Base-by-base conservation (phyloP, 2,797 vertebrate species). In the Phataginus tricuspis region DNA sequence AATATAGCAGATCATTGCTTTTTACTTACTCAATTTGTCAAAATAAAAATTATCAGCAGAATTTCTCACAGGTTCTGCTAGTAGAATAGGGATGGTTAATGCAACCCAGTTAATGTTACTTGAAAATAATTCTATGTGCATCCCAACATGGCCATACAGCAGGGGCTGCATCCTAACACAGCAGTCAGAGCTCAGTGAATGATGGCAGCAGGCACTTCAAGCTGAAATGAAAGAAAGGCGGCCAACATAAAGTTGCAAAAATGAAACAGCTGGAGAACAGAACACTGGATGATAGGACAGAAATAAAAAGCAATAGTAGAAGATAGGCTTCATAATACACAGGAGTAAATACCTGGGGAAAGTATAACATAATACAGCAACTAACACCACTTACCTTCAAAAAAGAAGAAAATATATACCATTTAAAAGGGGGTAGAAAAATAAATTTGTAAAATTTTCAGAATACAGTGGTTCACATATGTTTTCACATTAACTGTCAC, bases 51-150 rank as follows among this genome's bases (percentile, higher is more conserved):
- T 71, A 82, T 71, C 42, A 91, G n/a, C 63, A 39, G 16, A 77
- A 92, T 77, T 79, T 95, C n/a, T 95, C 79, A 91, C 71, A 86
- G 63, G n/a, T 90, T 91, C 61, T 87, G 18, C 49, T 94, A 75
- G n/a, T 45, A 94, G 15, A 82, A 55, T 64, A 37, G 51, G 16
- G 27, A 57, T 92, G 42, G 82, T 39, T 87, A 86, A 93, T 82
- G 18, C 18, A 83, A 63, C 61, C 45, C 69, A 87, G 45, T 92
- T 96, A 94, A 74, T 23, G 66, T 90, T 51, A 42, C 51, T 68
- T 80, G 39, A 87, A 93, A 96, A 85, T 90, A 92, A 91, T 85
- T 94, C 69, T 75, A 53, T 27, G 18, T 34, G 80, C 45, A 80
- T 39, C 74, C 23, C 31, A 95, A 72, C 59, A 75, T 64, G 72